Base-by-base conservation (phyloP, 2,113 vertebrate species). In the Oophaga pumilio region DNA sequence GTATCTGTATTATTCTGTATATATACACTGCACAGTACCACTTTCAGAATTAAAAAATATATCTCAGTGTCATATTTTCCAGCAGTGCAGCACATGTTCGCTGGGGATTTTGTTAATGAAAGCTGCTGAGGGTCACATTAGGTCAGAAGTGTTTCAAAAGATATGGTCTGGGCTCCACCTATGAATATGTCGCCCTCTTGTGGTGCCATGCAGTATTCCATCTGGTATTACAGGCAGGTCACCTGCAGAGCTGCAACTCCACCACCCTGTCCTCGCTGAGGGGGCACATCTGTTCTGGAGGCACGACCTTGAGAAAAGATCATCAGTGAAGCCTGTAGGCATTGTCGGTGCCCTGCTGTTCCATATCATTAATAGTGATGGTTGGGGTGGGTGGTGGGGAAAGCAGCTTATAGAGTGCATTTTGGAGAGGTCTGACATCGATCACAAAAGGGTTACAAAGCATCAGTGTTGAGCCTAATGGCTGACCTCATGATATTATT, bases 251-350 rank as follows among this genome's bases (percentile, higher is more conserved):
- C 71, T 9, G 33, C 71, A 77, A 14, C 76, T 77, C 43, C n/a
- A 13, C 10, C 50, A 24, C 11, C n/a, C n/a, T 24, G 76, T 15
- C 50, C 74, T 50, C 33, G 4, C 14, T 8, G 3, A 49, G 69
- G 26, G 12, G 74, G 33, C 76, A 77, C 76, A 57, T 78, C 76
- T 78, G 76, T 57, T 78, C 76, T 24, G 76, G 74, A 56, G 76
- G 7, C n/a, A 56, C 76, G 76, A 78, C 76, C 76, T 78, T 78
- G 52, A 78, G 0, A 24, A 7, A n/a, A 78, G 76, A 56, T 78
- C 20, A 78, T n/a, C 50, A n/a, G 4, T 11, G 76, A 77, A n/a
- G n/a, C 49, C 76, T 56, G 20, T 2, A 43, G 33, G 33, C 33
- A 4, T 33, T 17, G 43, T 8, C 15, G 1, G 28, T 15, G 71